phyloP scores from a whole-genome alignment of 2,888 invertebrate species.

The Nephrotoma appendiculata region DNA sequence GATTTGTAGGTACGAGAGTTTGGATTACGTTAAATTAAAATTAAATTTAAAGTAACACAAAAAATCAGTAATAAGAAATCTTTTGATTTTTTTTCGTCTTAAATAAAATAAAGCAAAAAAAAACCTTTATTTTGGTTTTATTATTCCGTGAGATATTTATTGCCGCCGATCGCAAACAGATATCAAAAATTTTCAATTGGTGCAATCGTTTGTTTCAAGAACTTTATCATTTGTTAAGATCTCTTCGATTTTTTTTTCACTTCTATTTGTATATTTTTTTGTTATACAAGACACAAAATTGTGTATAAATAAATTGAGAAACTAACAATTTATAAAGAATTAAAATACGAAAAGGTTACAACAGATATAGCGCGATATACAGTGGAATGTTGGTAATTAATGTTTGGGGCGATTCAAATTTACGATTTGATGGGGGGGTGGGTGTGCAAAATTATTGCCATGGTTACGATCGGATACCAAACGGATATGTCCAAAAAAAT shows the following conservation, averaged over 20 bases:
- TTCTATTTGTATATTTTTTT: slow-evolving; percentile 1
- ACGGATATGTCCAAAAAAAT: too few relatives aligned
- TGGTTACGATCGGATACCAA: neutral
- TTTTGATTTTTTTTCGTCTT: slow-evolving; percentile 1
- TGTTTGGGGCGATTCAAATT: neutral
- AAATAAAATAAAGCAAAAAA: neutral
- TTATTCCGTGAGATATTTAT: slow-evolving; percentile 30
- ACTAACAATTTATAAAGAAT: neutral
- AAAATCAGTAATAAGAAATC: neutral
- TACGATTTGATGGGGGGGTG: neutral
- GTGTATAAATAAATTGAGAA: slow-evolving; percentile 1
- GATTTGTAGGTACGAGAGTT: neutral
- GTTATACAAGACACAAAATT: neutral
- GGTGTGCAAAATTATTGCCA: neutral
- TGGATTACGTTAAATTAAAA: neutral
- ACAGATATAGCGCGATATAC: neutral
- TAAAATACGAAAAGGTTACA: neutral
- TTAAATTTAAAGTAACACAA: neutral
- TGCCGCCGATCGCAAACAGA: slow-evolving; percentile 32
- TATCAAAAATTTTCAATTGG: slow-evolving; percentile 17
- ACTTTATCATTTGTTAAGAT: slow-evolving; percentile 8
- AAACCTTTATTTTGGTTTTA: slow-evolving; percentile 21
- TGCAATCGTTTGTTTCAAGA: slow-evolving; percentile 11
- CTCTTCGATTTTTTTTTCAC: neutral
- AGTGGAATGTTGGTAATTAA: neutral